Percentiles rank a stretch among this genome's conserved stretches.
Conservation (phyloP, 2,888 invertebrate genomes). For the Pachydiplax longipennis region DNA sequence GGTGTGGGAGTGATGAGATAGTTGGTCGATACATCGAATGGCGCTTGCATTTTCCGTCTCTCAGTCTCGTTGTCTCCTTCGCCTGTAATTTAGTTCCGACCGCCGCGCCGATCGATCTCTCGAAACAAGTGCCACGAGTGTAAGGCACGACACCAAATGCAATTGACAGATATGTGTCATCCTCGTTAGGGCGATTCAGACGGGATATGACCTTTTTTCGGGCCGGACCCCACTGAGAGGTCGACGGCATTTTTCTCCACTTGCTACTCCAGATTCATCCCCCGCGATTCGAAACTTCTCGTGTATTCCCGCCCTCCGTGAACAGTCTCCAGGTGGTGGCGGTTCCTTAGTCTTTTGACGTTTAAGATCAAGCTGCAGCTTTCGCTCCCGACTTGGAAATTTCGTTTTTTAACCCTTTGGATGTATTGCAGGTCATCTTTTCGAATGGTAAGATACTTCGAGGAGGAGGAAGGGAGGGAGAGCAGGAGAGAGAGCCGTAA, state of each 20-base stretch:
- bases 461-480: constrained; percentile 29
- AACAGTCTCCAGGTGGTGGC: neutral
- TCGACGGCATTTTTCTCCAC: no score
- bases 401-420: neutral
- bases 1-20: constrained; percentile 20
- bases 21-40: constrained; percentile 38
- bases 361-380: neutral
- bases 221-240: no score
- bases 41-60: neutral
- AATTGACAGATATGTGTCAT: constrained; percentile 14
- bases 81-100: constrained; percentile 14
- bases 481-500: neutral
- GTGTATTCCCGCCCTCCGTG: no score
- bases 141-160: constrained; percentile 21
- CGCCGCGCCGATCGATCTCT: constrained; percentile 18
- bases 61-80: neutral
- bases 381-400: neutral
- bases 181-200: neutral
- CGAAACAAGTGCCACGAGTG: constrained; percentile 36
- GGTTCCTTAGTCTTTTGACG: neutral
- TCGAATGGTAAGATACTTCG: constrained; percentile 33
- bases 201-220: no score
- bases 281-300: no score
- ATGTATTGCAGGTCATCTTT: neutral
- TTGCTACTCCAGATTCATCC: no score